Conservation (phyloP, 2,113 vertebrate species). For the Empidonax traillii region DNA sequence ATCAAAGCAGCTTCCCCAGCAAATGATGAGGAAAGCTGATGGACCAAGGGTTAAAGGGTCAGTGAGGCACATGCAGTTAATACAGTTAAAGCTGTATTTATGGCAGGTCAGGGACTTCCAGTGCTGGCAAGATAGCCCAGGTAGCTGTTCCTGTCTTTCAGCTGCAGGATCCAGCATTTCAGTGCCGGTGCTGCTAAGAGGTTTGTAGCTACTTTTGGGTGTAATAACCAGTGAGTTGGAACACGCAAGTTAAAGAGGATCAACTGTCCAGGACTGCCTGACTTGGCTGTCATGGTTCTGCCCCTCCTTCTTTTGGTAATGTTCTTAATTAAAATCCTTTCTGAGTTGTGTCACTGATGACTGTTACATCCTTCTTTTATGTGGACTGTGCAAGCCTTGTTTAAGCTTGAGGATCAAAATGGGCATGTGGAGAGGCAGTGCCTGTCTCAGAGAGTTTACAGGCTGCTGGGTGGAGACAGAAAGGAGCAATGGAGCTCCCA, state of each 20-base stretch:
- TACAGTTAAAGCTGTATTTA: background rate
- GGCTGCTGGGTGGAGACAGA: background rate
- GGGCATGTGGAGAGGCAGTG: background rate
- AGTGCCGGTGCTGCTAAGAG: background rate
- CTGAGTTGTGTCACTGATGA: constrained; percentile 7
- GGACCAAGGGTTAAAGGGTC: background rate
- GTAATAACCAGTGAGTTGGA: background rate
- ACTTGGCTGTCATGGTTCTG: background rate
- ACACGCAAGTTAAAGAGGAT: background rate
- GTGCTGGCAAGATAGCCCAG: background rate
- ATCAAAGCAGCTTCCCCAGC: background rate
- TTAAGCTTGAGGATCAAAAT: background rate
- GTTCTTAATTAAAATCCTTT: constrained; percentile 54
- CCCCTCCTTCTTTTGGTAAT: background rate
- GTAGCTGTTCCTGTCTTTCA: background rate
- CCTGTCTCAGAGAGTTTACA: background rate
- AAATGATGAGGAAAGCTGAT: background rate
- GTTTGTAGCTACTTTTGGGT: background rate
- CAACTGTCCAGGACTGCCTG: background rate
- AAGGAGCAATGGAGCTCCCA: background rate
- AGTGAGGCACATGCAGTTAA: background rate
- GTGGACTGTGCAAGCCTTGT: background rate
- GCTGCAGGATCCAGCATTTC: background rate
- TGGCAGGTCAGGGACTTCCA: background rate
- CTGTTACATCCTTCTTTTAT: background rate